A percentile compares a stretch with the other conserved stretches of the same genome.
Conservation (phyloP, 2,113 vertebrate species). For the Alces alces region DNA sequence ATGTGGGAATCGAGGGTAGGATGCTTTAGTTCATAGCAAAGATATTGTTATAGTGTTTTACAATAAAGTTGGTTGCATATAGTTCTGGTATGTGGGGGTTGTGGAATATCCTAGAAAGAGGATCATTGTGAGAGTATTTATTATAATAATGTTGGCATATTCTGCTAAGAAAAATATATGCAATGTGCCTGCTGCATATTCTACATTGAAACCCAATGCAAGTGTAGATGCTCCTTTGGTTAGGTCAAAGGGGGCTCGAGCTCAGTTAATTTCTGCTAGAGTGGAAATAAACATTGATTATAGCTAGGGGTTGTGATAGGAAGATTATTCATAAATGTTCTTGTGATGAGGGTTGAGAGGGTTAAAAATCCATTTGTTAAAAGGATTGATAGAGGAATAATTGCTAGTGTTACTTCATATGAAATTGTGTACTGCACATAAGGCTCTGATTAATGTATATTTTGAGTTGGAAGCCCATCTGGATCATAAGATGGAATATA, state of each 20-base stretch:
- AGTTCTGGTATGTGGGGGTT: background rate
- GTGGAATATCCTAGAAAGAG: background rate
- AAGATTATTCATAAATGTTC: rapidly evolving
- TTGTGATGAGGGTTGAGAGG: rapidly evolving
- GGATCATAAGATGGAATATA: background rate
- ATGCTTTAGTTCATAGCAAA: background rate
- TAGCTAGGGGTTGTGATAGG: rapidly evolving
- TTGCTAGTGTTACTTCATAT: background rate
- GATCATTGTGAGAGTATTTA: rapidly evolving
- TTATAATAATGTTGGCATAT: background rate
- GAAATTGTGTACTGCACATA: rapidly evolving
- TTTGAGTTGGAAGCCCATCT: background rate
- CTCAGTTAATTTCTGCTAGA: rapidly evolving
- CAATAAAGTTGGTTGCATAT: background rate
- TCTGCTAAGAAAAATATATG: background rate
- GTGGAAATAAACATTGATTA: rapidly evolving
- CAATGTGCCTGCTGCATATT: rapidly evolving
- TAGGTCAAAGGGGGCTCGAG: rapidly evolving
- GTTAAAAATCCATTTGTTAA: background rate
- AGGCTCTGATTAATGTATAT: rapidly evolving
- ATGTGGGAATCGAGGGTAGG: background rate
- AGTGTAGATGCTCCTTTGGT: background rate
- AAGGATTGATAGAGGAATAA: background rate
- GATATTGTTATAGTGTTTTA: background rate
- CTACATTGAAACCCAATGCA: rapidly evolving